Evolutionary conservation across 1,140 invertebrate genomes (phyloP), one percentile per base, ranked within the genome.

Genomic region (Bursaphelenchus mucronatus): DNA sequence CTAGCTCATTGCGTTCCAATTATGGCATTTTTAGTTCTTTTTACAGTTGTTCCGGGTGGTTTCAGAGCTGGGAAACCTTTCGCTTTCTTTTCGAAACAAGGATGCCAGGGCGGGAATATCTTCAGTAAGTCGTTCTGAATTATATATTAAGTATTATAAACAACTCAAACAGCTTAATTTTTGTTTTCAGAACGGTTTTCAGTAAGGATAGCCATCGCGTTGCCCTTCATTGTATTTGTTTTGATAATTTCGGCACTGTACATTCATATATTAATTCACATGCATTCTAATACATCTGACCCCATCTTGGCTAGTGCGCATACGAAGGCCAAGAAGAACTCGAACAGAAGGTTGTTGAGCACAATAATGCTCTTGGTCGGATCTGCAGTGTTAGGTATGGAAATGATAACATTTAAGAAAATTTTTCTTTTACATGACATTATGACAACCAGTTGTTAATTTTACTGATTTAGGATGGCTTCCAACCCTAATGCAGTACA

Each of bases 161-260:
- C 8, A 39, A 54, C 21, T 63, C 46, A n/a, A 13, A n/a, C n/a
- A 55, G 21, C 8, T 11, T 46, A 50, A 59, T 19, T 8, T 13
- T 1, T 59, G n/a, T 41, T 70, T 74, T 10, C 64, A 73, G 67
- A 70, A 47, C n/a, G 44, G 19, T 44, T 62, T 9, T 10, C 58
- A 10, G 64, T 73, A 40, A 66, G 74, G 19, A 67, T 56, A 3
- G 55, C 70, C 4, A 63, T 75, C 10, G 74, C 71, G 58, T 15
- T 58, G 4, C 74, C 74, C 6, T 75, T 75, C 46, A 70, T 75
- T 50, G 44, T 76, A 10, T 73, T 76, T 43, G 69, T 75, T 43
- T 49, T 70, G 0, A 69, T 76, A 46, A 61, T 76, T 8, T 67
- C 74, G 4, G 69, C 65, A 57, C 74, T 75, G 9, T 75, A 75